Percentiles rank a stretch among this genome's conserved stretches.
phyloP scores from a whole-genome alignment of 1,140 invertebrate genomes.

The Ptiloglossa arizonensis region DNA sequence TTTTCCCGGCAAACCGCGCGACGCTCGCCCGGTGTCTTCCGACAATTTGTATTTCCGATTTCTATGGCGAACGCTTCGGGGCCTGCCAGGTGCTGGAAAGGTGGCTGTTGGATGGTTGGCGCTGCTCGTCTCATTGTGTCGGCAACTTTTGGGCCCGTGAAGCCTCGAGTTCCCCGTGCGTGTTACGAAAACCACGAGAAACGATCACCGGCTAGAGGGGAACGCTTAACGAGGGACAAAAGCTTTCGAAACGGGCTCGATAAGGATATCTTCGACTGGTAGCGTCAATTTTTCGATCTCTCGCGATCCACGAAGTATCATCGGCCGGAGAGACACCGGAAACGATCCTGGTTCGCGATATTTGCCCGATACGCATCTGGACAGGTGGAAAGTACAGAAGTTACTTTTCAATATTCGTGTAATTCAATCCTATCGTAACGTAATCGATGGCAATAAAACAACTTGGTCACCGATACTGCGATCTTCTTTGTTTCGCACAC shows the following conservation, averaged over 20 bases:
- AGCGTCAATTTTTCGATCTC: not conserved
- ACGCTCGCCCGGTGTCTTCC: constrained; percentile 55
- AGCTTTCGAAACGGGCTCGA: not conserved
- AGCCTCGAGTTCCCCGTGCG: constrained; percentile 16
- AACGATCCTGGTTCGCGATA: too few relatives aligned
- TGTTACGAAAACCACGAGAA: constrained; percentile 18
- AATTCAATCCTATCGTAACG: too few relatives aligned
- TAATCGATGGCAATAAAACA: too few relatives aligned
- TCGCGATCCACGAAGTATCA: not conserved
- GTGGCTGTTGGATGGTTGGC: constrained; percentile 48
- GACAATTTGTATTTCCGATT: constrained; percentile 76
- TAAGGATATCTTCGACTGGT: constrained; percentile 20
- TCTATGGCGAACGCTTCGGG: constrained; percentile 57
- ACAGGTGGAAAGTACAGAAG: too few relatives aligned
- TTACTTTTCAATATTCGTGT: too few relatives aligned
- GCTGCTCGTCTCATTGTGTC: constrained; percentile 59
- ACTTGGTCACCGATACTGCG: too few relatives aligned
- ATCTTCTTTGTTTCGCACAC: too few relatives aligned
- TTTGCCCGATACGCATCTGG: too few relatives aligned
- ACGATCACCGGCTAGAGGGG: not conserved
- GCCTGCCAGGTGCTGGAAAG: constrained; percentile 66
- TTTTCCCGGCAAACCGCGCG: constrained; percentile 64
- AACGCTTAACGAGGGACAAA: constrained; percentile 27
- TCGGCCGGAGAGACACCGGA: too few relatives aligned
- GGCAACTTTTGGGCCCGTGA: constrained; percentile 53